Base-by-base conservation (phyloP, 2,113 vertebrate genomes). In the Malurus melanocephalus region DNA sequence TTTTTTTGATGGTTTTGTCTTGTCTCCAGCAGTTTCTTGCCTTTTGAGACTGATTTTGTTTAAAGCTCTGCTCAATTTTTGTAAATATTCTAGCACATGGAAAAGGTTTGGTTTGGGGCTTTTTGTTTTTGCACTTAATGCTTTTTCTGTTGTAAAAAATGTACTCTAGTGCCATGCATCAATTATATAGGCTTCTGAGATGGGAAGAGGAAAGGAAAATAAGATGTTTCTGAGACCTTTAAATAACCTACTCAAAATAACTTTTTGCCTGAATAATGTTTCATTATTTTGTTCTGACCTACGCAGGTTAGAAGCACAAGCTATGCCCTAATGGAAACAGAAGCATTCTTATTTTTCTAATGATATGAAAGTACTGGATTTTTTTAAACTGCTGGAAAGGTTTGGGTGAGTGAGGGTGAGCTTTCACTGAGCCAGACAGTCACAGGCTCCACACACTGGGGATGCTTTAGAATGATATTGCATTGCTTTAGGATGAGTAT, bases 241-340 rank as follows among this genome's bases (percentile, higher is more conserved):
- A 83, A 94, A 85, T 93, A 90, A 77, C 65, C 16, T 60, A 18
- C 43, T 80, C 56, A n/a, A 64, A 94, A 87, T 64, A 76, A 56
- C 45, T 76, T 65, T 73, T 89, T 27, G 26, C 33, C 19, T 67
- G 74, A 75, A 68, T 65, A 86, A 75, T 43, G 2, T 80, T 87
- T 88, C 49, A 53, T 28, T 93, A 38, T 91, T 91, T 83, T 60
- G 10, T 30, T 78, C 69, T 88, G 72, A 72, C 85, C 65, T 68
- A 32, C 38, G 43, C 75, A 65, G 27, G 8, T 49, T 81, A 65
- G 59, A 81, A 90, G 16, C 10, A 49, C 80, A 38, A 55, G 10
- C 32, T 59, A 22, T 22, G 2, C 68, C 16, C 38, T 49, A 46
- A 69, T 40, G 33, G n/a, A 55, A 75, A 22, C 80, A 61, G n/a